Conservation (phyloP, 1,140 invertebrate species). For the Drosophila mayri region DNA sequence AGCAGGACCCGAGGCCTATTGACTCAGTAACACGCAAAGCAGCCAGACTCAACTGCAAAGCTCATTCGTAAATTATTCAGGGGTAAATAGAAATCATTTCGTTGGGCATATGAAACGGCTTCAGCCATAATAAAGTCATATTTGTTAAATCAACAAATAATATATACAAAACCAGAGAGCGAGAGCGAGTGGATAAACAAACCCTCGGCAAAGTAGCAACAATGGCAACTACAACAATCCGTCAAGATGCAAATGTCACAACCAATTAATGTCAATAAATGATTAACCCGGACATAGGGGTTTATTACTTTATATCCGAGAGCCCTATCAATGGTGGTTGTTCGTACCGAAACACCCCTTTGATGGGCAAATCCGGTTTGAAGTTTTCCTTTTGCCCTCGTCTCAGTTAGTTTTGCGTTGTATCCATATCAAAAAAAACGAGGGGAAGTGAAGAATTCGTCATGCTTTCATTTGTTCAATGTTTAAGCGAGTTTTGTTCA, state of each 20-base stretch:
- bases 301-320: neutral
- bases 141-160: slow-evolving; percentile 70
- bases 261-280: slow-evolving; percentile 84
- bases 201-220: slow-evolving; percentile 72
- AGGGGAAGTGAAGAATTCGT: slow-evolving; percentile 47
- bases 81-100: slow-evolving; percentile 35
- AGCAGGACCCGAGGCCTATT: slow-evolving; percentile 52
- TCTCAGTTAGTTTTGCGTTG: slow-evolving; percentile 33
- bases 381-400: slow-evolving; percentile 20
- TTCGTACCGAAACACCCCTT: slow-evolving; percentile 40
- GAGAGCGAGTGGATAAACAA: slow-evolving; percentile 57
- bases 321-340: slow-evolving; percentile 33
- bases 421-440: slow-evolving; percentile 33
- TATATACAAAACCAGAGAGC: slow-evolving; percentile 13
- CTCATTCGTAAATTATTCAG: slow-evolving; percentile 79
- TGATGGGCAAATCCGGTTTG: slow-evolving; percentile 48
- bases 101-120: slow-evolving; percentile 44
- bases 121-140: slow-evolving; percentile 73
- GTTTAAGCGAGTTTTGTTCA: slow-evolving; percentile 76
- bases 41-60: slow-evolving; percentile 55
- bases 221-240: slow-evolving; percentile 80
- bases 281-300: slow-evolving; percentile 50
- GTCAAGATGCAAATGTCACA: slow-evolving; percentile 84
- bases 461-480: slow-evolving; percentile 80
- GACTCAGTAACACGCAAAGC: slow-evolving; percentile 67